These are phyloP conservation scores for Criorhina ranunculi DNA, from an alignment of 2,888 invertebrate genomes.

Conservation along the genomic window DNA sequence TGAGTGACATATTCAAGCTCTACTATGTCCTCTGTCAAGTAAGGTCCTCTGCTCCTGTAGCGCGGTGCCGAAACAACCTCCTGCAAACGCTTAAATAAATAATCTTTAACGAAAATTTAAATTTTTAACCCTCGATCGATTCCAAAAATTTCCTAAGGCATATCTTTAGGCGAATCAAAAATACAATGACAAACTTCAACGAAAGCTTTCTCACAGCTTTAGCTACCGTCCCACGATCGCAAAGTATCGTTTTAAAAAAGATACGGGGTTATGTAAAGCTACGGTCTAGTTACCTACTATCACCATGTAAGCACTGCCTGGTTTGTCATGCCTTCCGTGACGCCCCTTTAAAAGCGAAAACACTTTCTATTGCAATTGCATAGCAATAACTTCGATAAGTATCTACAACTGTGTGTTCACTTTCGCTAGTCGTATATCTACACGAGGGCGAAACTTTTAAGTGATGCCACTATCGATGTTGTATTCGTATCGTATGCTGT, in stretches of 20 bases:
- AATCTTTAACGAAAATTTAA: slow-evolving; percentile 1
- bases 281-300: slow-evolving; percentile 41
- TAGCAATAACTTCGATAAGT: slow-evolving; percentile 38
- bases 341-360: slow-evolving; percentile 54
- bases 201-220: slow-evolving; percentile 22
- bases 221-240: neutral
- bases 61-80: too few species aligned
- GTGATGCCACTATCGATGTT: neutral
- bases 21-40: too few species aligned
- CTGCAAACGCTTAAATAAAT: too few species aligned
- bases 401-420: slow-evolving; percentile 39
- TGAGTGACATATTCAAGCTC: too few species aligned
- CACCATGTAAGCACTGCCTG: neutral
- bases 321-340: slow-evolving; percentile 52
- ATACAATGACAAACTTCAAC: neutral
- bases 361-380: slow-evolving; percentile 58
- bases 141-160: neutral
- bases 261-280: slow-evolving; percentile 22
- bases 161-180: slow-evolving; percentile 30
- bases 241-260: neutral
- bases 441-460: slow-evolving; percentile 6
- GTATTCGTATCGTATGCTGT: neutral
- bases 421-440: slow-evolving; percentile 53
- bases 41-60: too few species aligned
- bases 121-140: neutral